Evolutionary conservation across 2,888 invertebrate species (phyloP).

Genomic region (Synergus laeviventris): DNA sequence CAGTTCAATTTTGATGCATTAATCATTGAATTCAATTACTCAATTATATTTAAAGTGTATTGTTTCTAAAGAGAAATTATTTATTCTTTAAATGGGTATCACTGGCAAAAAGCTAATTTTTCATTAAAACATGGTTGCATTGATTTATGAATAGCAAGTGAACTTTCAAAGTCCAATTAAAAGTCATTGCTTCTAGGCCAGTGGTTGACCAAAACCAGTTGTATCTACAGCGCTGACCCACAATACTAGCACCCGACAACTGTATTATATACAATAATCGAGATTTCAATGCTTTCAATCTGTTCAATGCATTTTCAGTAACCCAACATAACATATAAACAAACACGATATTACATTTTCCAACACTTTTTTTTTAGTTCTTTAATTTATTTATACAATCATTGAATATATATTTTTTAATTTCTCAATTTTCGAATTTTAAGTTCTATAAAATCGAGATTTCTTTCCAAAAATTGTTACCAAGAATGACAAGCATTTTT

Average conservation of each 20-base stretch:
- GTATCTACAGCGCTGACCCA: constrained; percentile 8
- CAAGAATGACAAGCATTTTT: no score
- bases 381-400: background rate
- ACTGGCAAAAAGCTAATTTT: background rate
- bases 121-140: background rate
- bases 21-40: no score
- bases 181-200: constrained; percentile 4
- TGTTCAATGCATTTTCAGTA: background rate
- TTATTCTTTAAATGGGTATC: background rate
- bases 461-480: background rate
- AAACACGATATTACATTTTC: background rate
- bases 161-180: constrained; percentile 18
- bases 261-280: background rate
- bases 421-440: background rate
- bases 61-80: background rate
- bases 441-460: background rate
- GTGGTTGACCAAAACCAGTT: constrained; percentile 26
- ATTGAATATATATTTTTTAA: background rate
- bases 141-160: background rate
- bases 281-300: background rate
- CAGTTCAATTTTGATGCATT: no score
- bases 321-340: background rate
- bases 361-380: background rate
- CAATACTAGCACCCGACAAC: background rate
- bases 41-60: no score